Conservation (phyloP, 2,888 invertebrate species). For the Aspidiotus rigidus region DNA sequence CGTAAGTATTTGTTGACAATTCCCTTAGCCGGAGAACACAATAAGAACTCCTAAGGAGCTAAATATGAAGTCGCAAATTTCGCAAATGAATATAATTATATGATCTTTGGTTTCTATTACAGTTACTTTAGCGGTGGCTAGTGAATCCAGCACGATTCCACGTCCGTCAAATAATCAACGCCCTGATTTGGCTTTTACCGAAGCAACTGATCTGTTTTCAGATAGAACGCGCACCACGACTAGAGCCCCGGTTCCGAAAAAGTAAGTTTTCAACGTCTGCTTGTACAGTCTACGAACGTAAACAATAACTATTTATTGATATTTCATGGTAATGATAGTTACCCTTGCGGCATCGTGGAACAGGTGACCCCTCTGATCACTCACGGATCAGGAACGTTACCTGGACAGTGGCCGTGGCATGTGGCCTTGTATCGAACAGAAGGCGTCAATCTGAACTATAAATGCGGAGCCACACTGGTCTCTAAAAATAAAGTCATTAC, state of each 20-base stretch:
- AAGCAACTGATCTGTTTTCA: background rate
- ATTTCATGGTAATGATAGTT: background rate
- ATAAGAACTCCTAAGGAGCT: too few relatives aligned
- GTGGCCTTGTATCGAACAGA: constrained; percentile 53
- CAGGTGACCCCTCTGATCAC: constrained; percentile 51
- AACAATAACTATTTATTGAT: background rate
- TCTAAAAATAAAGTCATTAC: constrained; percentile 51
- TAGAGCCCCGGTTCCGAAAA: background rate
- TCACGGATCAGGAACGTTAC: constrained; percentile 50
- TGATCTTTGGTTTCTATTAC: background rate
- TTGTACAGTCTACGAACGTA: background rate
- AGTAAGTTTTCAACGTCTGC: background rate
- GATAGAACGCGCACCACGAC: constrained; percentile 6
- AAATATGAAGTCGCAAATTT: too few relatives aligned
- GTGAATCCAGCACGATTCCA: background rate
- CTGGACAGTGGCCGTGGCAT: constrained; percentile 62
- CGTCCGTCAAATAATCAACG: constrained; percentile 15
- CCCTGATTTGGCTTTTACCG: constrained; percentile 36
- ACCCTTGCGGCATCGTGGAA: constrained; percentile 34
- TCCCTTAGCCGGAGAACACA: too few relatives aligned
- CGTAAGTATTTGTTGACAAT: constrained; percentile 30
- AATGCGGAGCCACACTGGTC: constrained; percentile 57
- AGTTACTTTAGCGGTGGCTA: constrained; percentile 19
- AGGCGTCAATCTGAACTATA: constrained; percentile 47
- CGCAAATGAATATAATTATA: too few relatives aligned